Percentiles rank a stretch among this genome's conserved stretches.
Conservation (phyloP, 2,888 invertebrate species). For the Unio delphinus region DNA sequence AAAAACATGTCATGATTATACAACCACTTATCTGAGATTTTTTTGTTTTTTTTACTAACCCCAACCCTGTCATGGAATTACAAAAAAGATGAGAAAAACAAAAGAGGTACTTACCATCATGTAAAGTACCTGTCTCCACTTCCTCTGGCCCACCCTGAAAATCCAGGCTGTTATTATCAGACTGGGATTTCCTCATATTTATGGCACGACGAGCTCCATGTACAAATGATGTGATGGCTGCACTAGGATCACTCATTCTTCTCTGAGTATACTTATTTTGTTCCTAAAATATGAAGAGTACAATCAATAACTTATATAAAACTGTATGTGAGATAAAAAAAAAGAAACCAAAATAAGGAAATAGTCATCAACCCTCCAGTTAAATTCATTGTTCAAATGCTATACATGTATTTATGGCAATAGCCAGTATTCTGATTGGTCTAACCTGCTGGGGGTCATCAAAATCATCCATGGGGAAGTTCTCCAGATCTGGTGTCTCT, state of each 20-base stretch:
- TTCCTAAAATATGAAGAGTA: constrained; percentile 10
- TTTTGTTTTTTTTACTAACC: too few relatives aligned
- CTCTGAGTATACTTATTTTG: constrained; percentile 75
- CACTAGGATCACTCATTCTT: constrained; percentile 92
- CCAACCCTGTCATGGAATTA: too few relatives aligned
- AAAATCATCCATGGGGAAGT: constrained; percentile 65
- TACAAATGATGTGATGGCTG: constrained; percentile 53
- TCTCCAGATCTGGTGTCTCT: constrained; percentile 87
- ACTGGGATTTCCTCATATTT: constrained; percentile 79
- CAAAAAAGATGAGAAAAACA: too few relatives aligned
- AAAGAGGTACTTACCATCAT: constrained; percentile 81
- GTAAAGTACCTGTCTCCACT: constrained; percentile 93
- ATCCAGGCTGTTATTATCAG: constrained; percentile 93
- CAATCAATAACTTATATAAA: neutral
- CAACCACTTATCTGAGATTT: too few relatives aligned
- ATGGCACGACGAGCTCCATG: constrained; percentile 80
- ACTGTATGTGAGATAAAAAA: neutral
- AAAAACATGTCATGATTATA: too few relatives aligned
- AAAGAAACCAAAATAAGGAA: neutral
- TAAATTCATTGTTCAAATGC: neutral
- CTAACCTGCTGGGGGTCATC: constrained; percentile 42
- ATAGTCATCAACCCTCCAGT: neutral
- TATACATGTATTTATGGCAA: neutral
- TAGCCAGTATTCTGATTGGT: neutral
- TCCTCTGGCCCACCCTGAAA: constrained; percentile 82